Conservation (phyloP, 2,113 vertebrate species). For the Thermophis baileyi region DNA sequence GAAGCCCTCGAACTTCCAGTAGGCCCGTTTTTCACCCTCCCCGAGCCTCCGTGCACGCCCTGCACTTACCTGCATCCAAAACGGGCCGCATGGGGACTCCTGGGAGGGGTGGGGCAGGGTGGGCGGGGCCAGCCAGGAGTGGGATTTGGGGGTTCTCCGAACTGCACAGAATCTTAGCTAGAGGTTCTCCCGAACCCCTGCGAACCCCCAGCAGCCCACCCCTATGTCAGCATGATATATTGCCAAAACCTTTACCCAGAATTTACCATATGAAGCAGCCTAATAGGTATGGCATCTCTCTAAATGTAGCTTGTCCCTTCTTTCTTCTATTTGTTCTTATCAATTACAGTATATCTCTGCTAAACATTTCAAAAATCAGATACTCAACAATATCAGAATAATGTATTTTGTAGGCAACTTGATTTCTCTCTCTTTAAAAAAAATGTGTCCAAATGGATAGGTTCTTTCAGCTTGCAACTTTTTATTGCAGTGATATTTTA, state of each 20-base stretch:
- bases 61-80: no score
- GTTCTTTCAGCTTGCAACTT: neutral
- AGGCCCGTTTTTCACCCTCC: no score
- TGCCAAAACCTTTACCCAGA: neutral
- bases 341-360: neutral
- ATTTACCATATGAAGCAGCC: neutral
- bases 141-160: no score
- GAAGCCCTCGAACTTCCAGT: no score
- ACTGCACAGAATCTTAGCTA: no score
- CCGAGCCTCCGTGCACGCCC: no score
- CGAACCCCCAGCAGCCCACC: no score
- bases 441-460: neutral
- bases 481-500: neutral
- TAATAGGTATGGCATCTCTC: neutral
- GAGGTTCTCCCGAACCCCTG: no score
- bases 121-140: no score
- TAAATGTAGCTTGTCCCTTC: neutral
- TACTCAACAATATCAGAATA: neutral
- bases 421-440: neutral
- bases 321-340: neutral
- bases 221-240: neutral
- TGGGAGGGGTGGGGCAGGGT: no score
- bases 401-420: neutral
- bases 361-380: neutral
- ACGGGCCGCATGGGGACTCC: no score